phyloP scores from a whole-genome alignment of 2,113 vertebrate genomes.

The Triplophysa rosa region DNA sequence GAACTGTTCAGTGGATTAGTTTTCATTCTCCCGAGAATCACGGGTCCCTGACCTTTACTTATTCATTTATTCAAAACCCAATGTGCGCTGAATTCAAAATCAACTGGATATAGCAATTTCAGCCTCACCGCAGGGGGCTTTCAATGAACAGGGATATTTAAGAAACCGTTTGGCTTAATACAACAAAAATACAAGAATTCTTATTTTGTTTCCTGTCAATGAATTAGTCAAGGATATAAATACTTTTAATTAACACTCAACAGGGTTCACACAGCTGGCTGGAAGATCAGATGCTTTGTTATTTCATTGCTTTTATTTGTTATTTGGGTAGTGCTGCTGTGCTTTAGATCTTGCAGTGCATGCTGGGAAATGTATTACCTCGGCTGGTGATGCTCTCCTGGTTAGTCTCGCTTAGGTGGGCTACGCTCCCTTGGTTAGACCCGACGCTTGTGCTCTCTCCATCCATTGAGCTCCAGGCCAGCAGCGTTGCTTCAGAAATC shows the following conservation, averaged over 20 bases:
- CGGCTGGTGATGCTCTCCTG: conserved; percentile 86
- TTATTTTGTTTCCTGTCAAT: background rate
- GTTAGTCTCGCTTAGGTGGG: conserved; percentile 90
- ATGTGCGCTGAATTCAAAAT: conserved; percentile 8
- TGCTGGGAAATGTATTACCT: conserved; percentile 62
- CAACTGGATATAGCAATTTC: background rate
- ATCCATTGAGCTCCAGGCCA: conserved; percentile 97
- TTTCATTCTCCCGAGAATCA: conserved; percentile 21
- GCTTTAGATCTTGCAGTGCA: background rate
- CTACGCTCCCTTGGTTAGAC: conserved; percentile 90
- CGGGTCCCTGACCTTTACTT: conserved; percentile 7
- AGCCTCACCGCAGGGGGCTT: background rate
- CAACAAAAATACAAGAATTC: background rate
- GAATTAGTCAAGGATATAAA: background rate
- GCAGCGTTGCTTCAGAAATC: conserved; percentile 92
- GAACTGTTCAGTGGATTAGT: conserved; percentile 9
- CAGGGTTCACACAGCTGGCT: background rate
- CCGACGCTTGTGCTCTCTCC: conserved; percentile 92
- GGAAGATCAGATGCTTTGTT: background rate
- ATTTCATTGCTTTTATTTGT: background rate
- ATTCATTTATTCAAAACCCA: conserved; percentile 37
- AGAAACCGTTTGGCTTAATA: conserved; percentile 1
- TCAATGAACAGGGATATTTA: background rate
- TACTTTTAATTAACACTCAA: background rate
- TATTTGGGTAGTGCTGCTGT: background rate